Evolutionary conservation across 1,140 invertebrate species (phyloP), one percentile per base, ranked within the genome.

Genomic region (Micrasema longulum): DNA sequence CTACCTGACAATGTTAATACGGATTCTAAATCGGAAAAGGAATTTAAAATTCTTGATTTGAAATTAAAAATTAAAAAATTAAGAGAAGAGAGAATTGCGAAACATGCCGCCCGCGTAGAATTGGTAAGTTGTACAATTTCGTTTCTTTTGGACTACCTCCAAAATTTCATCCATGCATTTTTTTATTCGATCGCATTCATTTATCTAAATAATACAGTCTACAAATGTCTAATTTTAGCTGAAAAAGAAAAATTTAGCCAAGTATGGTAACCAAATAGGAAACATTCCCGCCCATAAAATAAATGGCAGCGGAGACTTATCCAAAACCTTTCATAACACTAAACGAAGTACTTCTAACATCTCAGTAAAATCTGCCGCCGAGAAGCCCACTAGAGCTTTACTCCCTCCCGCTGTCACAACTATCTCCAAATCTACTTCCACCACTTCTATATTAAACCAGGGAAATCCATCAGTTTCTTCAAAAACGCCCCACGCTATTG

Each of bases 31-130:
- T n/a, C 43, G 50, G 69, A 71, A 16, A 71, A 64, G 14, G 12
- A 65, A 36, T 12, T 20, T 5, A 36, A 71, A 31, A n/a, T 53
- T 35, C 60, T 65, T 14, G 69, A 71, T 55, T 11, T 71, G 2
- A 64, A 53, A 14, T 65, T 64, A 16, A 52, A 55, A 55, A 36
- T 65, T 7, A 64, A 71, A 45, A 20, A 53, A 35, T 41, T 64
- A 22, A 64, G 69, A 23, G 69, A 71, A 14, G 69, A 71, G 20
- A 64, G 69, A 31, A 71, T 64, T 16, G 43, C 48, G 3, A 50
- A 41, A 10, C 60, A 71, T 16, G 62, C 62, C 18, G 69, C 60
- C 6, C 52, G 69, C 45, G 48, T 64, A 11, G 20, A 71, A 26
- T 18, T 41, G 45, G 69, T 71, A 55, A 16, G 48, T 62, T 35